A percentile compares a stretch with the other conserved stretches of the same genome.
Evolutionary conservation across 1,140 invertebrate species (phyloP).

Genomic region (Aethina tumida): DNA sequence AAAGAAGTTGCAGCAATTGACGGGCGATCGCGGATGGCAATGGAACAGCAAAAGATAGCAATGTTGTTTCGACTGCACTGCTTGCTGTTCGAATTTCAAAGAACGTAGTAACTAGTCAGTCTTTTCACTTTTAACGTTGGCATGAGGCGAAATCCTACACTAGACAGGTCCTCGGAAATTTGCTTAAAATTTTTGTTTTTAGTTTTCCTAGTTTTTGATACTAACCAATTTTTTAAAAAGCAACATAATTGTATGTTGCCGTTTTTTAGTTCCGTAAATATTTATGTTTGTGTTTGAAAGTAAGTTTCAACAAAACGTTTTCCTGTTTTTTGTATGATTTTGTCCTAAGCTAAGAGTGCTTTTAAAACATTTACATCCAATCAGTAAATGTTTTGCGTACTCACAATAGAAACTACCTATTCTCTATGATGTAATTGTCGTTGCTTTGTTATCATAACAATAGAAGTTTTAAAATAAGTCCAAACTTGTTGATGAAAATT

Average conservation of each 20-base stretch:
- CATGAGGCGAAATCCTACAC: no score
- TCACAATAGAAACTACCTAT: background rate
- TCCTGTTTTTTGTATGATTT: slow-evolving; percentile 1
- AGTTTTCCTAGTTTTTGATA: slow-evolving; percentile 1
- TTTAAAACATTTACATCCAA: background rate
- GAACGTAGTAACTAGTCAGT: slow-evolving; percentile 21
- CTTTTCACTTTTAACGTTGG: slow-evolving; percentile 3
- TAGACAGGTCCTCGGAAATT: no score
- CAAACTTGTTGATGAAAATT: no score
- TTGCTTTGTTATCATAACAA: no score
- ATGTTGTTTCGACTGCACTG: slow-evolving; percentile 53
- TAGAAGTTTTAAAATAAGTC: no score
- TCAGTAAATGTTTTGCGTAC: background rate
- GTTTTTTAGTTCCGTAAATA: background rate
- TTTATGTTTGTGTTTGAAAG: background rate
- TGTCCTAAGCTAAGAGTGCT: background rate
- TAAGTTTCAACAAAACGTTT: background rate
- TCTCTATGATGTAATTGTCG: no score
- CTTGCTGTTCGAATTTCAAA: slow-evolving; percentile 41
- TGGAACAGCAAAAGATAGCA: slow-evolving; percentile 56
- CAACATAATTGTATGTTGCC: no score
- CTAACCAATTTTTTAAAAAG: background rate
- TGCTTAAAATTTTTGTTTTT: background rate
- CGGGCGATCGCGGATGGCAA: slow-evolving; percentile 34
- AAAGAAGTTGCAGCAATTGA: slow-evolving; percentile 46